Percentiles rank a stretch among this genome's conserved stretches.
Conservation (phyloP, 2,113 vertebrate species). For the Eonycteris spelaea region DNA sequence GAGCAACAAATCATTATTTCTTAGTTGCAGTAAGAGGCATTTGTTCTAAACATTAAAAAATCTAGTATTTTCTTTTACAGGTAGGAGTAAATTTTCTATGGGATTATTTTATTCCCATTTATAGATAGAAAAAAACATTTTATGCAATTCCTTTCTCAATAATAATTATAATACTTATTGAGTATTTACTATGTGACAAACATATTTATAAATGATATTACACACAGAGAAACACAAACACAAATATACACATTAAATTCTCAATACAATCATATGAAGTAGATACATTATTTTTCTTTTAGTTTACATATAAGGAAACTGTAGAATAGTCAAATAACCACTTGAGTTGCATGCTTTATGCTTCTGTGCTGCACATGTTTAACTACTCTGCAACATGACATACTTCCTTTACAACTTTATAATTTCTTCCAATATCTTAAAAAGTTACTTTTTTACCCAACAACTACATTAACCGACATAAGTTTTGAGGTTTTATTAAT, state of each 20-base stretch:
- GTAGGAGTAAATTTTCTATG: not conserved
- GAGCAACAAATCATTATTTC: conserved; percentile 6
- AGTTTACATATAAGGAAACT: not conserved
- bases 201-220: not conserved
- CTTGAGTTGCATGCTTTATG: not conserved
- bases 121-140: not conserved
- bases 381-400: not conserved
- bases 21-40: not conserved
- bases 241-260: not conserved
- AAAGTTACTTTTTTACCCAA: not conserved
- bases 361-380: not conserved
- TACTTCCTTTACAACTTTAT: not conserved
- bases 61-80: not conserved
- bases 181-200: not conserved
- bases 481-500: not conserved
- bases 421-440: not conserved
- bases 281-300: not conserved
- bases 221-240: not conserved
- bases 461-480: not conserved
- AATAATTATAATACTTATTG: not conserved
- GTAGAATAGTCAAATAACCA: not conserved
- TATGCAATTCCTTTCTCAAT: not conserved
- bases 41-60: not conserved
- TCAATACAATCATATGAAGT: not conserved
- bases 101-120: not conserved